Evolutionary conservation across 2,797 vertebrate genomes (phyloP).

Genomic region (Benthosema pterotum): DNA sequence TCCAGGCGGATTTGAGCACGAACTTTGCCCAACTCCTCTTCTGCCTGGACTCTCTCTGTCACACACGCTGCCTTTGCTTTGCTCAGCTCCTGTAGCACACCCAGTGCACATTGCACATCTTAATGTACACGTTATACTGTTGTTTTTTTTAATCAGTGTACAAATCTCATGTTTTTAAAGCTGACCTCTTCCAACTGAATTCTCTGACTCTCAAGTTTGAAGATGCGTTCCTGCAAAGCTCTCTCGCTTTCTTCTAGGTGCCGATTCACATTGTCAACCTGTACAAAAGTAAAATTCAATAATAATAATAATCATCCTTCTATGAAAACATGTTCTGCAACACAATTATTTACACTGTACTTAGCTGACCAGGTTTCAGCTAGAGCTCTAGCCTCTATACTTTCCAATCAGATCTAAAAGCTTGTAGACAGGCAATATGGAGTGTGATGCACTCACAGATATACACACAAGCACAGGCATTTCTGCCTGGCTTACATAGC

Average conservation of each 20-base stretch:
- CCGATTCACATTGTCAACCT: conserved; percentile 87
- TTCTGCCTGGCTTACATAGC: no score
- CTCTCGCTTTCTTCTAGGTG: conserved; percentile 86
- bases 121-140: not conserved
- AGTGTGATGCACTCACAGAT: no score
- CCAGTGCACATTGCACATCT: not conserved
- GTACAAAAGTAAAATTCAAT: not conserved
- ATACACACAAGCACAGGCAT: no score
- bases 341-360: not conserved
- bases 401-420: no score
- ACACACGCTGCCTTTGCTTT: conserved; percentile 80
- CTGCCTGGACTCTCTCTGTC: conserved; percentile 82
- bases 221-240: conserved; percentile 85
- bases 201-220: conserved; percentile 86
- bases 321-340: not conserved
- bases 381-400: no score
- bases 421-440: no score
- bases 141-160: not conserved
- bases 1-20: conserved; percentile 84
- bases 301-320: not conserved
- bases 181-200: conserved; percentile 89
- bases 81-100: conserved; percentile 84
- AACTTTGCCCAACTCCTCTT: conserved; percentile 87
- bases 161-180: not conserved
- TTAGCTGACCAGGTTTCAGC: no score